Conservation (phyloP, 2,113 vertebrate genomes). For the Accipiter cooperii region DNA sequence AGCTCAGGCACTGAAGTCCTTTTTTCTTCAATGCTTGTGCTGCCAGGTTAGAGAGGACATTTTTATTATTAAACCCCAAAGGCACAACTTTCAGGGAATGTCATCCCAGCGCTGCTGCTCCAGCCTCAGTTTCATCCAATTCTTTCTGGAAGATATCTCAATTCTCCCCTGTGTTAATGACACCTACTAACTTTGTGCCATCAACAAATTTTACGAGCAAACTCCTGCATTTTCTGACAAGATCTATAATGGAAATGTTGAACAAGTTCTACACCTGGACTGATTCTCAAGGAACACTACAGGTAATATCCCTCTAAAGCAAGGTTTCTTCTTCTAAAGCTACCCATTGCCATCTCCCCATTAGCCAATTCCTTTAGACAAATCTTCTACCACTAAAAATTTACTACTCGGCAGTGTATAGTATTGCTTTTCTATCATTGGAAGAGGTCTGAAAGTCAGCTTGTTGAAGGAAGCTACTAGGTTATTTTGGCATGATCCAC, state of each 20-base stretch:
- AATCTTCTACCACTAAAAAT: background rate
- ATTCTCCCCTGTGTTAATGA: background rate
- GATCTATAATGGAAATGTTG: background rate
- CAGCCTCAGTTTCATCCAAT: background rate
- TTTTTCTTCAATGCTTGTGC: background rate
- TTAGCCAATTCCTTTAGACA: background rate
- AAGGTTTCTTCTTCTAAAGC: background rate
- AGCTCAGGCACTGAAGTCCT: background rate
- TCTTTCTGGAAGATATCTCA: background rate
- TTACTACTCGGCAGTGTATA: background rate
- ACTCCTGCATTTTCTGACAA: background rate
- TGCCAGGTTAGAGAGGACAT: background rate
- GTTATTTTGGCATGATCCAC: background rate
- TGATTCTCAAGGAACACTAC: background rate
- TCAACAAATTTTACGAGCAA: background rate
- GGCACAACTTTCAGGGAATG: background rate
- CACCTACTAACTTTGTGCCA: background rate
- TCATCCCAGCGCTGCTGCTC: background rate
- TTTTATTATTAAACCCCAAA: background rate
- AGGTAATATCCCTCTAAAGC: background rate
- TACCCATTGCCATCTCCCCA: background rate
- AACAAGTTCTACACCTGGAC: background rate
- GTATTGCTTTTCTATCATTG: background rate
- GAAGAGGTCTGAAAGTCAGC: background rate
- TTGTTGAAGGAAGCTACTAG: background rate